Base-by-base conservation (phyloP, 2,888 invertebrate genomes). In the Tanypteryx hageni region DNA sequence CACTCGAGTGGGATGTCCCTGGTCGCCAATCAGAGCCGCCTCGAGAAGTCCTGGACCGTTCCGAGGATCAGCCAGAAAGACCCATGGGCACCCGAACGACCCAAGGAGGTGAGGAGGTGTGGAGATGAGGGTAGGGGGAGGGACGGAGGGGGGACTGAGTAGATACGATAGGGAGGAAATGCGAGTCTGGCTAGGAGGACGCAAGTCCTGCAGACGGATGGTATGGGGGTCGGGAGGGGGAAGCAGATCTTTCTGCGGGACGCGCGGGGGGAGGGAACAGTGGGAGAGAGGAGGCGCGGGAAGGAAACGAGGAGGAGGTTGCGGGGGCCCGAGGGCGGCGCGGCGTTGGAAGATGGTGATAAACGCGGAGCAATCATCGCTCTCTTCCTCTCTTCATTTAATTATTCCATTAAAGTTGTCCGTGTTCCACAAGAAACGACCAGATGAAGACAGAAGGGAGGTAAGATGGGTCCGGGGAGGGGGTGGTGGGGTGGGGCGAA, bases 361-460 rank as follows among this genome's bases (percentile, higher is more conserved):
- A 89, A 89, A 89, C 89, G 89, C 64, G 31, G 89, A 68, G 89
- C 89, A 89, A 89, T 89, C 89, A 89, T 89, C 89, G 89, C 89
- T 64, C 89, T 89, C 89, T 89, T 89, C 89, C 89, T 89, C 89
- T 44, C 89, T 89, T 89, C 89, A 89, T 89, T 89, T 89, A 89
- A 89, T 89, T 89, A 89, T 89, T 89, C 89, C 89, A 89, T 89
- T 89, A 89, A 89, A 89, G 89, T 89, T 89, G 89, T 89, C 89
- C 89, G 89, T 89, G 89, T 89, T 89, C 89, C 89, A 89, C 89
- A 89, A 89, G 89, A 64, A 89, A 64, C 89, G 89, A 89, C 89
- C 89, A 89, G 89, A 89, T 89, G 89, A 89, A 89, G 89, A 89
- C 89, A 44, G 89, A 89, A 89, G 68, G 68, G 76, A 11, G 76